These are phyloP conservation scores for Amphiduros pacificus DNA, from an alignment of 2,888 invertebrate species.

Conservation along the genomic window DNA sequence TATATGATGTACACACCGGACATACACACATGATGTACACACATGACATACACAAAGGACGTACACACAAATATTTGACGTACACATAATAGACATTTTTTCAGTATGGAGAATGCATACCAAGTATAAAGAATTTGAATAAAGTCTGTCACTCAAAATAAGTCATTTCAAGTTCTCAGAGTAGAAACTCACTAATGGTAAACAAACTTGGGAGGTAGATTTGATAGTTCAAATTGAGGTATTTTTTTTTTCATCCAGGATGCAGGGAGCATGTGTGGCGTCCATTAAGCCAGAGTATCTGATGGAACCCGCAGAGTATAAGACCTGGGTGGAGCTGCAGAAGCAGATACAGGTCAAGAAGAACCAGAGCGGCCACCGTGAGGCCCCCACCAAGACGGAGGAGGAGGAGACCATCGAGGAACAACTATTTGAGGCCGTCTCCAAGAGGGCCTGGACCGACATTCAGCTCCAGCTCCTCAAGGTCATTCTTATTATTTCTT, in stretches of 20 bases:
- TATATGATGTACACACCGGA: no score
- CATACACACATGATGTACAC: no score
- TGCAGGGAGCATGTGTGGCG: constrained; percentile 57
- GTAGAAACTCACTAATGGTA: no score
- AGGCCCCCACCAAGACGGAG: constrained; percentile 29
- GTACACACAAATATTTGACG: no score
- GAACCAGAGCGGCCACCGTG: constrained; percentile 7
- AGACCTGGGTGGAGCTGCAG: constrained; percentile 54
- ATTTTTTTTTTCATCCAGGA: constrained; percentile 38
- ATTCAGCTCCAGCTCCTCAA: constrained; percentile 57
- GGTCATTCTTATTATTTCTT: no score
- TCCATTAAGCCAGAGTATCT: constrained; percentile 58
- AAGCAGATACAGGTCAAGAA: constrained; percentile 22
- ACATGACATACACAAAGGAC: no score
- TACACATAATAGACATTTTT: no score
- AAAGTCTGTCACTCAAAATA: no score
- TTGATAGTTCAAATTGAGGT: not conserved
- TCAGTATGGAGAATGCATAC: no score
- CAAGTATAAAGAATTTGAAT: no score
- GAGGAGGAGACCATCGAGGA: constrained; percentile 50
- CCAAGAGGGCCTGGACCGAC: constrained; percentile 58
- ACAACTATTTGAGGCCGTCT: constrained; percentile 57
- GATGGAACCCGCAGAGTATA: constrained; percentile 55
- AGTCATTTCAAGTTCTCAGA: no score
- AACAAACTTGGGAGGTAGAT: no score